phyloP scores from a whole-genome alignment of 2,888 invertebrate genomes.

The Itoplectis maculator region DNA sequence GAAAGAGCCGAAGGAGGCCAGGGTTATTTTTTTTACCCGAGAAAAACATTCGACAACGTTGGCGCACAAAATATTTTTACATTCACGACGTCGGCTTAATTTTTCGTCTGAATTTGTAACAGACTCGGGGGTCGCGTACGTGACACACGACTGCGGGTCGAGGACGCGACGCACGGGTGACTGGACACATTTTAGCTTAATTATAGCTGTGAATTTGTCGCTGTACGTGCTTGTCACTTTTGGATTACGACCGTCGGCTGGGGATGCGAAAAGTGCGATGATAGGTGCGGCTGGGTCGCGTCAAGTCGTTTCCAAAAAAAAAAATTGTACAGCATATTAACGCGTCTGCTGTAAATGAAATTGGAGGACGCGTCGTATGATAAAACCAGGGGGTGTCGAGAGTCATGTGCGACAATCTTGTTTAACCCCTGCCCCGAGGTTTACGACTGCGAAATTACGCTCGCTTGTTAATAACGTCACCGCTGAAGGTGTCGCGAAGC shows the following conservation, averaged over 20 bases:
- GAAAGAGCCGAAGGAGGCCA: neutral
- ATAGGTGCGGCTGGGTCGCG: conserved; percentile 5
- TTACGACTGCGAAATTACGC: neutral
- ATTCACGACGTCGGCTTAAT: neutral
- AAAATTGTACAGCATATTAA: conserved; percentile 28
- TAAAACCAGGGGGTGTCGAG: neutral
- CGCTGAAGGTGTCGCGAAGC: conserved; percentile 1
- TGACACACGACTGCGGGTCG: neutral
- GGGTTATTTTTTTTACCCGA: neutral
- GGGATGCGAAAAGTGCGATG: neutral
- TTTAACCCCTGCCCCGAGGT: neutral
- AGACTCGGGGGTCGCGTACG: neutral
- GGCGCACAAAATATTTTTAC: conserved; percentile 17
- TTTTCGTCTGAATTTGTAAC: conserved; percentile 16
- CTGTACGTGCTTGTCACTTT: conserved; percentile 9
- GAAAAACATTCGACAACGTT: neutral
- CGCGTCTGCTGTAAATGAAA: neutral
- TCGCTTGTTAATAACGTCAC: conserved; percentile 34
- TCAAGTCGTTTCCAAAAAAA: neutral
- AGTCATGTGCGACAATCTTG: neutral
- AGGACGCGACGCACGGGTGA: conserved; percentile 12
- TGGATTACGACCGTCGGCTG: conserved; percentile 23
- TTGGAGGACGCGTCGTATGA: neutral
- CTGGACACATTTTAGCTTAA: conserved; percentile 32
- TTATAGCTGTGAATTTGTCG: conserved; percentile 19